Base-by-base conservation (phyloP, 2,888 invertebrate genomes). In the Galerucella nymphaeae region DNA sequence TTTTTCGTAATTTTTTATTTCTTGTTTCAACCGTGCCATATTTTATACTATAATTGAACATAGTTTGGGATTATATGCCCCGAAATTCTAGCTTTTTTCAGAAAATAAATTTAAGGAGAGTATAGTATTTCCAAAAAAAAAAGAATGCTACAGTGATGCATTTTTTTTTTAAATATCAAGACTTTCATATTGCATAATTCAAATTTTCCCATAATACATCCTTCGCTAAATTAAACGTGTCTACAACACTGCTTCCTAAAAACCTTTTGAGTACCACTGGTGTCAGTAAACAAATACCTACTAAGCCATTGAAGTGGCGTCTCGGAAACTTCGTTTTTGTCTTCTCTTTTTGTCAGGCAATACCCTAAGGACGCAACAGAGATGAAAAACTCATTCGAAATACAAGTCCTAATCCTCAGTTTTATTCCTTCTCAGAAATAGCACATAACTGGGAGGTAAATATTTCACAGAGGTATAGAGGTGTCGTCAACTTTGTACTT, bases 371-470 rank as follows among this genome's bases (percentile, higher is more conserved):
- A 50, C 38, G 38, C 58, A 69, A 76, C 53, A 70, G 71, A 73
- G 73, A 73, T 23, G 48, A 23, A 63, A 55, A 61, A 38, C 38
- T 30, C 42, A 50, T 45, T 64, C 64, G 62, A 67, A 72, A 74
- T 61, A 66, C 62, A 48, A 58, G 71, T 58, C 72, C 71, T 75
- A 76, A 76, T 71, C 64, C 74, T 70, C 72, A 68, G 68, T 72
- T 74, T 73, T 73, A 74, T 74, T 72, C 72, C 70, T 76, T 76
- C 74, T 62, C 63, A 71, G 74, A 76, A 76, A 59, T 59, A 45
- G 68, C 57, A 70, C 61, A 42, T 38, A 62, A 53, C 16, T 10
- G 41, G 18, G 66, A 74, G 70, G 74, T 76, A 76, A 75, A 73
- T 75, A 75, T 70, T 72, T 72, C 70, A 73, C 71, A 68, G 73